Base-by-base conservation (phyloP, 2,888 invertebrate species). In the Xestia sexstrigata region DNA sequence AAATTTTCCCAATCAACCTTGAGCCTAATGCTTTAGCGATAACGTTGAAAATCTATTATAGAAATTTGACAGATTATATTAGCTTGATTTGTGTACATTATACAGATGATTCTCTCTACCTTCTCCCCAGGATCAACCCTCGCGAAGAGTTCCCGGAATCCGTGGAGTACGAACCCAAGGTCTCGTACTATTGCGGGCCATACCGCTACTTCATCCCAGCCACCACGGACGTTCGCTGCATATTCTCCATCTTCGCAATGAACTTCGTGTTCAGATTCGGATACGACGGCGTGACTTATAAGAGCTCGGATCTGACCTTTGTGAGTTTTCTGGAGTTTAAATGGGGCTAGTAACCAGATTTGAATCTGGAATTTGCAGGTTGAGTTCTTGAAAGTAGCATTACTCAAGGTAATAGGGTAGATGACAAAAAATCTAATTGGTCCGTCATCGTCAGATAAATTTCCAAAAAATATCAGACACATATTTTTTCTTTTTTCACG, bases 221-320 rank as follows among this genome's bases (percentile, higher is more conserved):
- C 45, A 96, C 96, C 0, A 96, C 96, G 0, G 96, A 96, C 89
- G 94, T 96, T 9, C 89, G 96, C 11, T 96, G 96, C 76, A 94
- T 96, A 74, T 96, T 96, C 93, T 95, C 95, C n/a, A 95, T 96
- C 23, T 96, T 96, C 88, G 93, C 96, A 13, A 96, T 96, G 96
- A 96, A 96, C 88, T 96, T 96, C 83, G 91, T 96, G 15, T 93
- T 96, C 75, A 87, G 96, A 0, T 96, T 96, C 72, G 96, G 95
- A 0, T 96, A 96, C 78, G 96, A 96, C 58, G 96, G 96, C 2
- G 96, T 96, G 77, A 95, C 93, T 0, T 96, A 96, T 65, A 96
- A 96, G 86, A 96, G 95, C 87, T 95, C 95, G 0, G 96, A 96
- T 77, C 85, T 96, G 13, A 92, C 95, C 0, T 96, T 96, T 80